phyloP scores from a whole-genome alignment of 2,888 invertebrate species.

The Mallateleia sp. region DNA sequence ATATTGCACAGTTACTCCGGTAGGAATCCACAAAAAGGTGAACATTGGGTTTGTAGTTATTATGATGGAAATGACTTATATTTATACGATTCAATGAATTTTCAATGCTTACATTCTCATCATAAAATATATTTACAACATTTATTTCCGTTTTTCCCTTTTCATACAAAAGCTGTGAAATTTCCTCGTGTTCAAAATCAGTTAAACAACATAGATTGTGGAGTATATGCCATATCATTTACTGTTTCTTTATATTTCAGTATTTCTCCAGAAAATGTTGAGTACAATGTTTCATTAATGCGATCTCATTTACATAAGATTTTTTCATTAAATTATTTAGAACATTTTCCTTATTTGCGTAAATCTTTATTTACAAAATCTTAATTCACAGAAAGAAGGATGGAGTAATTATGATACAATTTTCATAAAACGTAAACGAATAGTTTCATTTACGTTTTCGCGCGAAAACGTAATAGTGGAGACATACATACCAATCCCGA shows the following conservation, averaged over 20 bases:
- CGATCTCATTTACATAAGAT: constrained; percentile 40
- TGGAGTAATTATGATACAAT: too few species aligned
- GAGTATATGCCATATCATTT: constrained; percentile 42
- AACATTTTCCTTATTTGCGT: constrained; percentile 22
- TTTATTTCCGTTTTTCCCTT: constrained; percentile 18
- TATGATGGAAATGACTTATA: constrained; percentile 18
- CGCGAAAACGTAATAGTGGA: too few species aligned
- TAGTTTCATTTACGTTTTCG: too few species aligned
- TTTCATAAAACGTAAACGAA: not conserved
- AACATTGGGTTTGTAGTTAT: constrained; percentile 38
- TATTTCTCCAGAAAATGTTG: constrained; percentile 5
- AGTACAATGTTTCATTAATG: constrained; percentile 9
- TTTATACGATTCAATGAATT: constrained; percentile 29
- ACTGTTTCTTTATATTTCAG: constrained; percentile 27
- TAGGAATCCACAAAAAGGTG: constrained; percentile 7
- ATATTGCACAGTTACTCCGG: constrained; percentile 7
- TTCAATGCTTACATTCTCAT: not conserved
- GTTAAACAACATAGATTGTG: constrained; percentile 41
- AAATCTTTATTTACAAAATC: not conserved
- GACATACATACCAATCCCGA: too few species aligned
- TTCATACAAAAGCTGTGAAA: not conserved
- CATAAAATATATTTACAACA: constrained; percentile 26
- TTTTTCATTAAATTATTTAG: constrained; percentile 8
- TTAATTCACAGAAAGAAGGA: too few species aligned
- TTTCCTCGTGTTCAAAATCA: constrained; percentile 49